Evolutionary conservation across 35 echinoderm and acorn worm species (phyloP), one percentile per base, ranked within the genome.

Genomic region (Ptychodera flava): DNA sequence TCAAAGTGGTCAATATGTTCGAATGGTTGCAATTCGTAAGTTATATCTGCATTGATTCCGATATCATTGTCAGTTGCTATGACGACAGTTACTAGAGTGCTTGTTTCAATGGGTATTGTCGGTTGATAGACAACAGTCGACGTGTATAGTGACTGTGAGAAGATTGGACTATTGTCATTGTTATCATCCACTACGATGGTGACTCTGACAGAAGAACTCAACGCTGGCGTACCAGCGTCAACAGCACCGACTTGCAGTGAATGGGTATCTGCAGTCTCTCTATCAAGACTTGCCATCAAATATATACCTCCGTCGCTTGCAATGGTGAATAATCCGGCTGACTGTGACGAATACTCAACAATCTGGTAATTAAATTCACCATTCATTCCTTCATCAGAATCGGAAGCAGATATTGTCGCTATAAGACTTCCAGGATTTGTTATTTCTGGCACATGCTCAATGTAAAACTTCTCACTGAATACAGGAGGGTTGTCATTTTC

Each of bases 91-190:
- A 64, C 45, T 22, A 64, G 22, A 12, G 45, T 64, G 45, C 45
- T 22, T 12, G 45, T 22, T 12, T 22, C 45, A 22, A 64, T 64
- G 6, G 22, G 6, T 22, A 22, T 12, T 12, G 6, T 64, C 22
- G 45, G 45, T 12, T 6, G 45, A 22, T 12, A 22, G 22, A 64
- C 22, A 12, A 64, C 6, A 64, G 45, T 64, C 6, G 45, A 6
- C 45, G 45, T 12, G 45, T 64, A 64, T 12, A 64, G 6, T 64
- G 6, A 6, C 45, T 22, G 45, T 6, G 45, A 64, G 45, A 64
- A 64, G 6, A 12, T 22, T 0, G 96, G 96, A 15, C 96, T 92
- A 83, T 99, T 99, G 32, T 99, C 91, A 81, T 99, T 92, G 33
- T 94, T 99, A 36, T 94, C 85, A 82, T 99, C 96, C 33, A 80